A percentile compares a stretch with the other conserved stretches of the same genome.
Evolutionary conservation across 1,140 invertebrate species (phyloP).

Genomic region (Orchestia grillus): DNA sequence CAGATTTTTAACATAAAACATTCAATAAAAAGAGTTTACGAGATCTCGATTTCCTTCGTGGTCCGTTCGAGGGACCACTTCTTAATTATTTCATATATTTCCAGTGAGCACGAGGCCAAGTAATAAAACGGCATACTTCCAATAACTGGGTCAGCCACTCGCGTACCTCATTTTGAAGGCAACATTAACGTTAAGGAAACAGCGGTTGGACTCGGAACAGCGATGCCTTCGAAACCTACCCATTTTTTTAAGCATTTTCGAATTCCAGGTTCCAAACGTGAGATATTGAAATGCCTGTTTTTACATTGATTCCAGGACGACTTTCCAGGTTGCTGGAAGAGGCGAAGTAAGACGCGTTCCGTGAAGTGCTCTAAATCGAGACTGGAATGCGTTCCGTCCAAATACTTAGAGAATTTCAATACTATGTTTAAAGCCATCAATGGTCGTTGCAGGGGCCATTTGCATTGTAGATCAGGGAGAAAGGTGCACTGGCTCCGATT

Average conservation of each 20-base stretch:
- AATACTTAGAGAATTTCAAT: not conserved
- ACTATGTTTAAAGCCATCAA: not conserved
- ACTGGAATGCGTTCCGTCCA: not conserved
- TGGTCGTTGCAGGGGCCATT: not conserved
- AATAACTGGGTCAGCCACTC: not conserved
- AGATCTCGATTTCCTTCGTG: not conserved
- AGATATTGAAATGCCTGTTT: not conserved
- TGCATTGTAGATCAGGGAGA: conserved; percentile 7
- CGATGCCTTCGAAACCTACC: not conserved
- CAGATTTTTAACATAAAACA: not conserved
- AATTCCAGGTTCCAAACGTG: not conserved
- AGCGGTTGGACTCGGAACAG: not conserved
- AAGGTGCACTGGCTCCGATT: not conserved
- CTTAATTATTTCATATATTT: not conserved
- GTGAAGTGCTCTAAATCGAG: not conserved
- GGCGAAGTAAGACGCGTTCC: not conserved
- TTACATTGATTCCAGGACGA: not conserved
- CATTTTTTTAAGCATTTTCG: not conserved
- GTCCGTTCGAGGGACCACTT: not conserved
- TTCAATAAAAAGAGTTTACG: not conserved
- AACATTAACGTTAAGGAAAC: not conserved
- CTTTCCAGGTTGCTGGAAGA: not conserved
- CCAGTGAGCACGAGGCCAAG: not conserved
- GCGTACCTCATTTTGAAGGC: not conserved
- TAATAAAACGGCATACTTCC: not conserved